phyloP scores from a whole-genome alignment of 2,888 invertebrate species.

The Lithophane leautieri region DNA sequence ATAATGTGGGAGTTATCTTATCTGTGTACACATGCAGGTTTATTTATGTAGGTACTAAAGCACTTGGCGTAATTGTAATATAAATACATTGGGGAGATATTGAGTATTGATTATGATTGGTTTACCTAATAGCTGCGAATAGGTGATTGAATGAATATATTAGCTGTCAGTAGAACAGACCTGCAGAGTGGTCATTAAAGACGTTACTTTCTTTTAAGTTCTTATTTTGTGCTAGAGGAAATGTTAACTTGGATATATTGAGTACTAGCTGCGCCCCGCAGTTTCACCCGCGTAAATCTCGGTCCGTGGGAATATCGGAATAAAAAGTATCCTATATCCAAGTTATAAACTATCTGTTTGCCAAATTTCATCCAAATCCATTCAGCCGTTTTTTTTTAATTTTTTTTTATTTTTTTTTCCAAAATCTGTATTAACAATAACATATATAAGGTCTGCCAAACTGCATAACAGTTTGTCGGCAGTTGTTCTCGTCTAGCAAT shows the following conservation, averaged over 20 bases:
- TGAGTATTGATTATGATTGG: conserved; percentile 44
- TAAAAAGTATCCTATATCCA: too few species aligned
- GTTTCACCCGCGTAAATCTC: too few species aligned
- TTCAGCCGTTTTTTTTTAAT: too few species aligned
- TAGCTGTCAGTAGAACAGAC: neutral
- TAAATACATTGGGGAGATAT: conserved; percentile 39
- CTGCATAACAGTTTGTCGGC: too few species aligned
- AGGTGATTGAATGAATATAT: neutral
- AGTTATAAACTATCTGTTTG: too few species aligned
- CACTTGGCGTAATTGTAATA: conserved; percentile 58
- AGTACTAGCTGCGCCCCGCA: too few species aligned
- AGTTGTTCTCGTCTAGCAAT: too few species aligned
- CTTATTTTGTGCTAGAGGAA: neutral
- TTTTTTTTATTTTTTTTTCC: too few species aligned
- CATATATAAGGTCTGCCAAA: too few species aligned
- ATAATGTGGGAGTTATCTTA: conserved; percentile 62
- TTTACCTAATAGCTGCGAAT: neutral
- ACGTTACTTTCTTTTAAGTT: neutral
- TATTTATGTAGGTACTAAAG: conserved; percentile 55
- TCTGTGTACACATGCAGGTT: conserved; percentile 47
- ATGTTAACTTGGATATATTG: neutral
- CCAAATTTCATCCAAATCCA: too few species aligned
- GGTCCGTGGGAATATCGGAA: too few species aligned
- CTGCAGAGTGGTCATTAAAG: neutral
- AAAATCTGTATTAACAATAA: too few species aligned